These are phyloP conservation scores for Brachionus sp. DNA, from an alignment of 1,140 invertebrate species.

Conservation along the genomic window DNA sequence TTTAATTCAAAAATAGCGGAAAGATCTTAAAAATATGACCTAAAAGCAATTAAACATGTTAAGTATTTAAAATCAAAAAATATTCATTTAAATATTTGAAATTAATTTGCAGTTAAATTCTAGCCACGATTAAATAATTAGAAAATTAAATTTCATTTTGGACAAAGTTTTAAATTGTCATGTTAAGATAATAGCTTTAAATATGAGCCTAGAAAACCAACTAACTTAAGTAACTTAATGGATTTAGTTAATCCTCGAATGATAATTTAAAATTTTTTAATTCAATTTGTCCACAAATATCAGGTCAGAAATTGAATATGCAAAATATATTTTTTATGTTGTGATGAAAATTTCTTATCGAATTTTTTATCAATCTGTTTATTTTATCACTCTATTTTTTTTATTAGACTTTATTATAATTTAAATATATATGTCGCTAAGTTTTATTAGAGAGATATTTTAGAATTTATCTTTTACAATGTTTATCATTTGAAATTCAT, in stretches of 20 bases:
- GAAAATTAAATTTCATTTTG: neutral
- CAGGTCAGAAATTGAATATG: neutral
- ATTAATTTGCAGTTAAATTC: neutral
- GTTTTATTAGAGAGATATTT: neutral
- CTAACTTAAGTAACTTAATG: neutral
- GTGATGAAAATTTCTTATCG: neutral
- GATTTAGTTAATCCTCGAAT: neutral
- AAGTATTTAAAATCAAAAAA: neutral
- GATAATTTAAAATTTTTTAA: neutral
- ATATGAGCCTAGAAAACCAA: neutral
- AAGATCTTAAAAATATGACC: neutral
- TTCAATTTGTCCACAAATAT: neutral
- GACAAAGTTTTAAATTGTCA: neutral
- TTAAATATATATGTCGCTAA: neutral
- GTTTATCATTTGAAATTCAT: neutral
- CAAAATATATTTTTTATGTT: neutral
- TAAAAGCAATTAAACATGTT: neutral
- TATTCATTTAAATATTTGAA: neutral
- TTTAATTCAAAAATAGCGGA: neutral
- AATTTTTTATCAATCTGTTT: neutral
- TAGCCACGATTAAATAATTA: neutral
- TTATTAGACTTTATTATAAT: neutral
- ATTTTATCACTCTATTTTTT: neutral
- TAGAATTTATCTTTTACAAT: neutral
- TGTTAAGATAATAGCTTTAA: neutral